phyloP scores from a whole-genome alignment of 2,888 invertebrate genomes.

The Penaeus monodon region DNA sequence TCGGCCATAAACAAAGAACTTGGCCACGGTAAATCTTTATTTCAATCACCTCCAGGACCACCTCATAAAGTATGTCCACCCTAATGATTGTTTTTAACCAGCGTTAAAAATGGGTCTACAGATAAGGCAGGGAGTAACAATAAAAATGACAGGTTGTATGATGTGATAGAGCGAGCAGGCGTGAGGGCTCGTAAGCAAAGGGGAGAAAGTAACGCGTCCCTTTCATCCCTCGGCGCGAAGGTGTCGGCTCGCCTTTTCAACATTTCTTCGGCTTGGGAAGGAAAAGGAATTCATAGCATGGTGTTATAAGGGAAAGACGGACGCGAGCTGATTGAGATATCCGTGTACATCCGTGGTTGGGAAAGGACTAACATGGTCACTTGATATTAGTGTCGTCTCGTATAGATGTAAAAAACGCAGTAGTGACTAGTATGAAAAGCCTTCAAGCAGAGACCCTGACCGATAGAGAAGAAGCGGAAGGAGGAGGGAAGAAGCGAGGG shows the following conservation, averaged over 20 bases:
- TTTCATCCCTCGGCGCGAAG: not conserved
- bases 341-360: no score
- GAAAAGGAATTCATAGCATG: no score
- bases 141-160: constrained; percentile 2
- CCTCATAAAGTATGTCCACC: constrained; percentile 21
- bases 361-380: no score
- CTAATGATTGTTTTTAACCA: constrained; percentile 36
- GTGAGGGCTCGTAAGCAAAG: constrained; percentile 16
- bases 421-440: no score
- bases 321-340: no score
- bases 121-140: constrained; percentile 32
- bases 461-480: no score
- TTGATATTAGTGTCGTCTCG: no score
- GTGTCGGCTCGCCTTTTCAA: not conserved
- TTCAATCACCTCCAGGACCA: constrained; percentile 12
- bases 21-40: constrained; percentile 30
- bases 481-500: no score
- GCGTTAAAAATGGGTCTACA: constrained; percentile 25
- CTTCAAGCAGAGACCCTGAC: no score
- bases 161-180: constrained; percentile 26
- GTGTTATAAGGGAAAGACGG: no score
- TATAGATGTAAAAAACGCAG: no score
- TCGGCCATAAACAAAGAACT: constrained; percentile 12
- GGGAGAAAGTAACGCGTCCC: constrained; percentile 18
- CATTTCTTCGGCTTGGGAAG: not conserved